These are phyloP conservation scores for Betta splendens DNA, from an alignment of 2,797 vertebrate species.

Conservation along the genomic window DNA sequence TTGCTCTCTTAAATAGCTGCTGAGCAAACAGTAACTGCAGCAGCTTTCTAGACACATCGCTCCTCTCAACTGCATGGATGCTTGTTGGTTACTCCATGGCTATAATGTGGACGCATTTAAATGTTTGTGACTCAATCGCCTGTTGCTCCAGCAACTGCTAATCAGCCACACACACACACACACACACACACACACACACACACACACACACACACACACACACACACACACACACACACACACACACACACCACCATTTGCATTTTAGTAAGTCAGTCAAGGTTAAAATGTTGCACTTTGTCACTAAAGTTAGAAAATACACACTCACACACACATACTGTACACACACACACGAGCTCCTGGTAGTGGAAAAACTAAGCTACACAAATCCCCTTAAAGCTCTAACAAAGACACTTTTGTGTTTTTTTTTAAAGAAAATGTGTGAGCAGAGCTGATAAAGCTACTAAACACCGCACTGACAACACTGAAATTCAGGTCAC, in stretches of 20 bases:
- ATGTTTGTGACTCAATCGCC: slow-evolving; percentile 57
- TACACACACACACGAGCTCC: slow-evolving; percentile 50
- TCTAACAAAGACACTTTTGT: slow-evolving; percentile 78
- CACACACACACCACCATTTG: slow-evolving; percentile 26
- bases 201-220: slow-evolving; percentile 33
- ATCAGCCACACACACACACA: slow-evolving; percentile 60
- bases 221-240: slow-evolving; percentile 39
- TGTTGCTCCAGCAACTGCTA: slow-evolving; percentile 67
- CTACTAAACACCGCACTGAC: slow-evolving; percentile 9
- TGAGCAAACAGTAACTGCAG: slow-evolving; percentile 10
- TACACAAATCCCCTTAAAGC: slow-evolving; percentile 76
- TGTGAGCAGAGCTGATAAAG: slow-evolving; percentile 16
- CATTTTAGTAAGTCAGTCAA: slow-evolving; percentile 61
- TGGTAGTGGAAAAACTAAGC: slow-evolving; percentile 61
- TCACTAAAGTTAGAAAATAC: slow-evolving; percentile 52
- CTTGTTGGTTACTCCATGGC: slow-evolving; percentile 14
- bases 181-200: slow-evolving; percentile 39
- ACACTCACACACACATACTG: slow-evolving; percentile 18
- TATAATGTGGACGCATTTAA: slow-evolving; percentile 52
- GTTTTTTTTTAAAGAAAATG: slow-evolving; percentile 31
- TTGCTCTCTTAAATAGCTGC: slow-evolving; percentile 5
- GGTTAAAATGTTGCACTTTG: slow-evolving; percentile 65
- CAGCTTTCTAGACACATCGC: slow-evolving; percentile 3
- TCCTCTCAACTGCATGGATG: not conserved
- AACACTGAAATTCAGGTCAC: not conserved